A percentile compares a stretch with the other conserved stretches of the same genome.
Conservation (phyloP, 2,888 invertebrate species). For the Gastracanthus pulcherrimus region DNA sequence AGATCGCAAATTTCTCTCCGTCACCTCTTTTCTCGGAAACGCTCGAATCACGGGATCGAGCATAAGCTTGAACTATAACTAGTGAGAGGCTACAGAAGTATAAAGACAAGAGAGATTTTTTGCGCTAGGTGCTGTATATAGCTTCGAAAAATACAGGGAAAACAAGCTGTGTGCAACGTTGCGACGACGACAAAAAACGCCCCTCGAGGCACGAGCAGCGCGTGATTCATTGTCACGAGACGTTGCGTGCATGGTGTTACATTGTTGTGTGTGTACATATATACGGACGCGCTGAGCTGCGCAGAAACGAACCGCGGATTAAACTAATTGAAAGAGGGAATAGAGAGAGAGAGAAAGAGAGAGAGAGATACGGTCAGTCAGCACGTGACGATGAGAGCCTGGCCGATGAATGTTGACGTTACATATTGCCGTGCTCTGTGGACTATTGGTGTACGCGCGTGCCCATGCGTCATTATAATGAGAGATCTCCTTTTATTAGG, state of each 20-base stretch:
- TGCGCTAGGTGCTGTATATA: not conserved
- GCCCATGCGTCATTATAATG: slow-evolving; percentile 18
- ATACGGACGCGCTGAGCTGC: not conserved
- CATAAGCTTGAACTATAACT: too few species aligned
- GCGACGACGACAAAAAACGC: not conserved
- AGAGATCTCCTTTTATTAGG: not conserved
- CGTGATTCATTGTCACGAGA: slow-evolving; percentile 47
- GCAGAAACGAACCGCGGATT: slow-evolving; percentile 20
- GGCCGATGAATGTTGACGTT: not conserved
- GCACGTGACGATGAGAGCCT: not conserved
- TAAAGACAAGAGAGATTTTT: not conserved
- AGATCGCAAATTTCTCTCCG: not conserved
- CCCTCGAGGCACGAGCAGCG: not conserved
- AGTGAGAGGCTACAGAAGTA: not conserved
- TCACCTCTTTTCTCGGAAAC: not conserved
- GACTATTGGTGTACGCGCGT: not conserved
- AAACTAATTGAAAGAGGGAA: slow-evolving; percentile 37
- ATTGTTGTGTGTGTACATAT: not conserved
- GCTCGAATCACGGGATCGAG: too few species aligned
- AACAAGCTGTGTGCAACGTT: not conserved
- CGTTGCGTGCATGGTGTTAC: slow-evolving; percentile 6
- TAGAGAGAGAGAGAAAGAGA: not conserved
- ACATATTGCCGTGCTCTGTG: not conserved
- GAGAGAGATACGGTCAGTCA: too few species aligned
- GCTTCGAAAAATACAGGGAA: not conserved